phyloP scores from a whole-genome alignment of 2,888 invertebrate species.

The Amphimallon solstitiale region DNA sequence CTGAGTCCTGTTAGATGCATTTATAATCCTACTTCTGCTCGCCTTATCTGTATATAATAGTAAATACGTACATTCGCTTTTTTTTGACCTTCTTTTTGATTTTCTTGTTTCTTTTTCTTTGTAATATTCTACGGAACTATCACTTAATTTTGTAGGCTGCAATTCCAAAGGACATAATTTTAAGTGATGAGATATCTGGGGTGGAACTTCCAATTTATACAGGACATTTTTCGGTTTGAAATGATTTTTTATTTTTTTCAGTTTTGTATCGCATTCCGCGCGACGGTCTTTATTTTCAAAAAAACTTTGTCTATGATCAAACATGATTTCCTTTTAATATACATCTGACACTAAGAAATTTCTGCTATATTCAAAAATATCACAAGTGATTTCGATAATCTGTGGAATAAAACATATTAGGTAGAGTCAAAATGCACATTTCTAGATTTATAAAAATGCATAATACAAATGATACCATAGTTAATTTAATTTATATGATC shows the following conservation, averaged over 20 bases:
- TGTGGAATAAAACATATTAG: slow-evolving; percentile 2
- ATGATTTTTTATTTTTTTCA: neutral
- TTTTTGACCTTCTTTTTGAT: neutral
- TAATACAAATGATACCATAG: no score
- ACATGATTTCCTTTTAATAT: neutral
- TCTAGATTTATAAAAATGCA: no score
- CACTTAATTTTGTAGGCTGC: slow-evolving; percentile 18
- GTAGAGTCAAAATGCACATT: no score
- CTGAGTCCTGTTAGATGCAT: no score
- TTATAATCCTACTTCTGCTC: no score
- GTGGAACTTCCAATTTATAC: slow-evolving; percentile 7
- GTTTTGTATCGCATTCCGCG: neutral
- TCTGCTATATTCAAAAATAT: neutral
- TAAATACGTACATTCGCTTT: slow-evolving; percentile 1
- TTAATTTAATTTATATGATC: no score
- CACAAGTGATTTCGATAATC: slow-evolving; percentile 10
- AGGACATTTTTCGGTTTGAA: neutral
- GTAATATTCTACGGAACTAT: neutral
- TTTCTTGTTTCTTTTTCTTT: slow-evolving; percentile 2
- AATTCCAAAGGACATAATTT: slow-evolving; percentile 2
- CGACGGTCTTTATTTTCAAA: slow-evolving; percentile 1
- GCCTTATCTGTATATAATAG: no score
- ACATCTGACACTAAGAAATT: no score
- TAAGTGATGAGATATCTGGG: neutral
- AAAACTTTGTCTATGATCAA: neutral